Base-by-base conservation (phyloP, 1,140 invertebrate species). In the Drosophila saltans region DNA sequence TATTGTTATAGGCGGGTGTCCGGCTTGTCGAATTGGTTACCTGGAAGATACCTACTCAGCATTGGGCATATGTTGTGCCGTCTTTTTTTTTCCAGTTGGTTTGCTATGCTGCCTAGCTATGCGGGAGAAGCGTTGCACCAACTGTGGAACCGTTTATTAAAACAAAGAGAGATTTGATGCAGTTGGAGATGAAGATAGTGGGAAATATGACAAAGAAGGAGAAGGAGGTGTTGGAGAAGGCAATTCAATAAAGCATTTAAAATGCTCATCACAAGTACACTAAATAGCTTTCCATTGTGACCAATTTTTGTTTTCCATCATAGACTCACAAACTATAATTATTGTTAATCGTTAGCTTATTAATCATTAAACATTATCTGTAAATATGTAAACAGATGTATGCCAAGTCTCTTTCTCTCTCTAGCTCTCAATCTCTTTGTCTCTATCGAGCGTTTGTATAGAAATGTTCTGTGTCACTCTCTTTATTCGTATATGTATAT, bases 41-140 rank as follows among this genome's bases (percentile, higher is more conserved):
- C 90, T 97, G 60, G 96, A 97, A 92, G 96, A 97, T 88, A 95
- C 96, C 82, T 96, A 94, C 78, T 95, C 96, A 2, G 96, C 95
- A 81, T 91, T 96, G 16, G 97, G 96, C 30, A 91, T 97, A 1
- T 93, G 95, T 24, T 97, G 96, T 92, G 96, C 96, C 3, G 96
- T 97, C 71, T 93, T 96, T 55, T 97, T 96, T 91, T 97, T 97
- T 74, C 97, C 97, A 0, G 55, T 97, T 39, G 97, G 97, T 43
- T 94, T 97, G 57, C 91, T 97, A 0, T 97, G 96, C 82, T 97
- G 97, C 86, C 89, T 97, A 41, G 92, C 95, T 0, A 93, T 96
- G 93, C 95, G 95, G 75, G 95, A 96, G 75, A 94, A 95, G 85
- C 93, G 96, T 40, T 97, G 97, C 85, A 94, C 94, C 26, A 96